Evolutionary conservation across 2,797 vertebrate genomes (phyloP), one percentile per base, ranked within the genome.

Genomic region (Staurois parvus): DNA sequence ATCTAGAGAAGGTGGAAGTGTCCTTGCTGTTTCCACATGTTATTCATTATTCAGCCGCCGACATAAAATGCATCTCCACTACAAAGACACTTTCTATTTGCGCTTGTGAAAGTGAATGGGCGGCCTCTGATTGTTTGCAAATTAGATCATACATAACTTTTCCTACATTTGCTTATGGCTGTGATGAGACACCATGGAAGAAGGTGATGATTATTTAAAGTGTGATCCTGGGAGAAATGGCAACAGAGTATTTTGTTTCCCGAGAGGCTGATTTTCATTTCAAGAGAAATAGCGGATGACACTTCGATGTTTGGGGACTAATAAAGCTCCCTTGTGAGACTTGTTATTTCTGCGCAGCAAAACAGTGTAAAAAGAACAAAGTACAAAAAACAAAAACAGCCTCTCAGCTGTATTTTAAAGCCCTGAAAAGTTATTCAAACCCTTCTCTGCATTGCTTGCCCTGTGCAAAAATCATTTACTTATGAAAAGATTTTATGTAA

Each of bases 221-320:
- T 34, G 70, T 52, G 19, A 40, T 80, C 76, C 77, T 59, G 17
- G 42, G 28, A 66, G 84, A 68, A 28, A 66, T 24, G 15, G 68
- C 29, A 3, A 32, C n/a, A 11, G 64, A 74, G 3, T 26, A 34
- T 74, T 79, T 30, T 45, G 2, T 42, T 42, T 76, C 84, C 84
- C 69, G 8, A 2, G 79, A 76, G 84, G 70, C 76, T 12, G 66
- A 76, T 48, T 40, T 48, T 69, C 64, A 76, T 86, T 86, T 70
- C 79, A 45, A 81, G 79, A 81, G 79, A 86, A 72, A 45, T 81
- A 28, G 79, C 72, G 19, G 32, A 52, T 77, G 78, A 86, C 29
- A 24, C 62, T 28, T 64, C 48, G 13, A 37, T 52, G 72, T 82
- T 29, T 77, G 52, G 79, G 79, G 85, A 77, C 68, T 4, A 6